phyloP scores from a whole-genome alignment of 2,888 invertebrate genomes.

The Watsonalla cultraria region DNA sequence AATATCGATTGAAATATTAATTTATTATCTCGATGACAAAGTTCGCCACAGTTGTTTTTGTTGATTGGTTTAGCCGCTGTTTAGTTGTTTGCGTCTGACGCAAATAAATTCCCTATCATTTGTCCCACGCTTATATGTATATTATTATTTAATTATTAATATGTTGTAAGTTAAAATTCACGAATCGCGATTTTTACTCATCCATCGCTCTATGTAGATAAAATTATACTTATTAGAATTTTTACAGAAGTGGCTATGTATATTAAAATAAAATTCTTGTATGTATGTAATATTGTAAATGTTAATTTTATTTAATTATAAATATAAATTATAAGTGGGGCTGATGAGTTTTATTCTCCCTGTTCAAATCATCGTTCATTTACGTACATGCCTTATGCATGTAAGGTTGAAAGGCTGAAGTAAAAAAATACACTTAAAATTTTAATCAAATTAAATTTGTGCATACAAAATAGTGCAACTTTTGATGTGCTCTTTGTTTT shows the following conservation, averaged over 20 bases:
- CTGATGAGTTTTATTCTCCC: conserved; percentile 39
- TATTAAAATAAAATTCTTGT: conserved; percentile 39
- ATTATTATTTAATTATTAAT: not conserved
- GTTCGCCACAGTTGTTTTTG: not conserved
- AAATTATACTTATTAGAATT: conserved; percentile 37
- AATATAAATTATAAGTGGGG: conserved; percentile 60
- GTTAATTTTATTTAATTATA: conserved; percentile 67
- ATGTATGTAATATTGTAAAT: conserved; percentile 53
- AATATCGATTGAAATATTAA: conserved; percentile 1
- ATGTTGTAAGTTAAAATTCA: conserved; percentile 41
- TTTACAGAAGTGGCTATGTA: conserved; percentile 69
- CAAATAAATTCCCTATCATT: conserved; percentile 17
- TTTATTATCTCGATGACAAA: conserved; percentile 2
- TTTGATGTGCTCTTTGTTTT: too few species aligned
- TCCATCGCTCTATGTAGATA: conserved; percentile 13
- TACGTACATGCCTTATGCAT: too few species aligned
- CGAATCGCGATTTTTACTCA: conserved; percentile 10
- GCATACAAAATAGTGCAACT: too few species aligned
- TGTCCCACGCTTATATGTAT: conserved; percentile 51
- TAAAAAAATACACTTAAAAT: too few species aligned
- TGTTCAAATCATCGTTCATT: too few species aligned
- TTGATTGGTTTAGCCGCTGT: conserved; percentile 6
- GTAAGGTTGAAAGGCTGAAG: too few species aligned
- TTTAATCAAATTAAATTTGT: too few species aligned
- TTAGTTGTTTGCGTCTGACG: conserved; percentile 20